These are phyloP conservation scores for Sinelater perroti DNA, from an alignment of 2,888 invertebrate species.

Conservation along the genomic window DNA sequence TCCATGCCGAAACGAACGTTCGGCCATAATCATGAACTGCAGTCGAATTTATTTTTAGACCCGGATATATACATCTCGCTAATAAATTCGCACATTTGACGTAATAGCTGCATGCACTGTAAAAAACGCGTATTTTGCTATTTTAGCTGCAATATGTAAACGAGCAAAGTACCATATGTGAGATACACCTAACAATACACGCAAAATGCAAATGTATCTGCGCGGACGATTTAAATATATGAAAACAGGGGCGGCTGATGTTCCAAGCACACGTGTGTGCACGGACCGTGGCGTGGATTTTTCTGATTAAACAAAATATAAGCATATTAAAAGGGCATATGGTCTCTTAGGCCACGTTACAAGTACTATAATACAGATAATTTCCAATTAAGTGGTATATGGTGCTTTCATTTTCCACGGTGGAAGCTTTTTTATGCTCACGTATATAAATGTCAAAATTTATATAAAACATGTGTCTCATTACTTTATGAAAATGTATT, in stretches of 20 bases:
- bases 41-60: too few relatives aligned
- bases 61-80: too few relatives aligned
- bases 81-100: too few relatives aligned
- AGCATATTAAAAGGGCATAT: slow-evolving; percentile 53
- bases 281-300: slow-evolving; percentile 50
- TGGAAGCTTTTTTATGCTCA: slow-evolving; percentile 25
- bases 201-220: slow-evolving; percentile 56
- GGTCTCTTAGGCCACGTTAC: slow-evolving; percentile 39
- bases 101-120: too few relatives aligned
- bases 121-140: slow-evolving; percentile 17
- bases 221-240: slow-evolving; percentile 57
- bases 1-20: slow-evolving; percentile 4
- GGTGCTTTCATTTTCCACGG: slow-evolving; percentile 9
- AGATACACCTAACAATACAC: slow-evolving; percentile 46
- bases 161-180: slow-evolving; percentile 52
- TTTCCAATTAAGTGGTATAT: slow-evolving; percentile 29
- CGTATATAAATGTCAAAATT: slow-evolving; percentile 30
- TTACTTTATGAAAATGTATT: too few relatives aligned
- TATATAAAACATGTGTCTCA: slow-evolving; percentile 31
- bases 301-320: slow-evolving; percentile 53
- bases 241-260: slow-evolving; percentile 53
- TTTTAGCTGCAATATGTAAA: slow-evolving; percentile 41
- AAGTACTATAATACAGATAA: slow-evolving; percentile 33
- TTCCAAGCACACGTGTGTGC: slow-evolving; percentile 54
- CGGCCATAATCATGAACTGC: background rate